phyloP scores from a whole-genome alignment of 2,797 vertebrate species.

The Telmatherina bonti region DNA sequence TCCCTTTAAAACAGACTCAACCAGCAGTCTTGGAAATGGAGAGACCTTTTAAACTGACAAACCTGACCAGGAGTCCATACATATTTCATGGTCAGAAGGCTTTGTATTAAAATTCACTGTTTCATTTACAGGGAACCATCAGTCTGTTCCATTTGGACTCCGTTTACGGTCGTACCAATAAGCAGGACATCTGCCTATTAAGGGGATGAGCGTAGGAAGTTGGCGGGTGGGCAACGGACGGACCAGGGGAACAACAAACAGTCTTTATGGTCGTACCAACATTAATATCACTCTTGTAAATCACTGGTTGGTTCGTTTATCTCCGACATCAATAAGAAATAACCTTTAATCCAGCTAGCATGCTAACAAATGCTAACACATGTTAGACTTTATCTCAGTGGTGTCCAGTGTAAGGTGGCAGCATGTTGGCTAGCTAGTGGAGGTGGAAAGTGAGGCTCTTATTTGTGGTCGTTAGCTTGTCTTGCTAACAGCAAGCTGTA shows the following conservation, averaged over 20 bases:
- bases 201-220: neutral
- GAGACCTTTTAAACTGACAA: neutral
- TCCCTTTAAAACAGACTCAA: constrained; percentile 7
- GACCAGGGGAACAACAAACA: constrained; percentile 18
- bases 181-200: neutral
- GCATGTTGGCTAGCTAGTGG: neutral
- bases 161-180: constrained; percentile 40
- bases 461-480: constrained; percentile 2
- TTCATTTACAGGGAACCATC: neutral
- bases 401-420: neutral
- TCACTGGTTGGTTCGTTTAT: constrained; percentile 20
- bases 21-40: neutral
- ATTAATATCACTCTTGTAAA: constrained; percentile 23
- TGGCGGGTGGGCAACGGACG: neutral
- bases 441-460: neutral
- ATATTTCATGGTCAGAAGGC: neutral
- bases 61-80: constrained; percentile 5
- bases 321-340: constrained; percentile 20
- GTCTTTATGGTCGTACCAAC: constrained; percentile 35
- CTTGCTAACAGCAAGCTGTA: no score
- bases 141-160: constrained; percentile 24
- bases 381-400: neutral
- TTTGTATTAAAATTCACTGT: constrained; percentile 6
- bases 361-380: constrained; percentile 31
- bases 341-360: constrained; percentile 42